Base-by-base conservation (phyloP, 2,797 vertebrate genomes). In the Meda fulgida region DNA sequence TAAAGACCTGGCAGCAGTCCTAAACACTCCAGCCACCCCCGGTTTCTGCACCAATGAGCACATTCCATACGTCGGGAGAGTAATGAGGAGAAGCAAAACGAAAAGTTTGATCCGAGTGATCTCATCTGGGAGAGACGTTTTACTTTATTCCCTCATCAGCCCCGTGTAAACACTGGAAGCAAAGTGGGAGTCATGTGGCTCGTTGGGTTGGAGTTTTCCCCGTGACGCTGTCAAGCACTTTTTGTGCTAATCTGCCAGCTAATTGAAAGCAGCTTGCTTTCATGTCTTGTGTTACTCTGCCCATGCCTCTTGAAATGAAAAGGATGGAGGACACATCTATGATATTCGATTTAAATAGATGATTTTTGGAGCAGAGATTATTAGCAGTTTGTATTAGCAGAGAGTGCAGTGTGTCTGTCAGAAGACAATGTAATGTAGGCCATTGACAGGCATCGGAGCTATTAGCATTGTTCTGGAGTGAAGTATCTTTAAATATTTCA, bases 201-300 rank as follows among this genome's bases (percentile, higher is more conserved):
- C 5, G 8, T 26, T 36, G 48, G 70, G 66, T 84, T 89, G 65
- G 65, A 83, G 85, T 67, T 78, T 53, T 21, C 78, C 81, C 43
- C 58, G 69, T 77, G 79, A 78, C 81, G 80, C 80, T 19, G 43
- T 79, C 82, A 79, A 73, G 85, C 73, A 81, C 13, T 53, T 80
- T 88, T 78, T 81, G 75, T 71, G 80, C 71, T 80, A 73, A 83
- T 84, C 83, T 84, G 66, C 48, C 87, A 80, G 60, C 72, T 88
- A 84, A 88, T 88, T 89, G 29, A 67, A 86, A 85, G 71, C 79
- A 86, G 85, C 63, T 85, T 79, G 71, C 71, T 87, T 78, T 75
- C 65, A 60, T 71, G 29, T 84, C 31, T n/a, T 66, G 76, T 81
- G 58, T 81, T 36, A 75, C 53, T 13, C 69, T 77, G 31, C 21